Conservation (phyloP, 2,888 invertebrate genomes). For the Hyposoter didymator region DNA sequence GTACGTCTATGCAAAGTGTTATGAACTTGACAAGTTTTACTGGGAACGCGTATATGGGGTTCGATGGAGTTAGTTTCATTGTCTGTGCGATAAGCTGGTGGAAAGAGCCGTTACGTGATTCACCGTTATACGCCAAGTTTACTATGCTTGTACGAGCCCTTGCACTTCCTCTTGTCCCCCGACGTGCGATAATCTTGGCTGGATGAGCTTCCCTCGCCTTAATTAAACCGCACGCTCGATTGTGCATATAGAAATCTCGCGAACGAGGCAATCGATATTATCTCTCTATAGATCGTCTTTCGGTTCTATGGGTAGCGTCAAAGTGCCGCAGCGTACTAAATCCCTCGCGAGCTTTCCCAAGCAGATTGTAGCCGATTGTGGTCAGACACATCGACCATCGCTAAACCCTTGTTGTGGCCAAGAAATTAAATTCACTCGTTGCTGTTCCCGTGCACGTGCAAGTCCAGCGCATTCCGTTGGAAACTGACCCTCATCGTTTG, state of each 20-base stretch:
- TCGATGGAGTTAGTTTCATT: conserved; percentile 36
- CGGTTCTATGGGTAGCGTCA: conserved; percentile 33
- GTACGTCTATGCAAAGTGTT: conserved; percentile 2
- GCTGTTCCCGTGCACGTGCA: not conserved
- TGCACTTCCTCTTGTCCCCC: conserved; percentile 22
- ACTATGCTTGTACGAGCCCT: conserved; percentile 37
- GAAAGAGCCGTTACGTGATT: conserved; percentile 12
- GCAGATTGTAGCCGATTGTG: conserved; percentile 22
- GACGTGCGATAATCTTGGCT: conserved; percentile 54
- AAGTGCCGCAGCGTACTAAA: conserved; percentile 33
- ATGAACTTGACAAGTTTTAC: not conserved
- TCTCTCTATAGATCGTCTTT: not conserved
- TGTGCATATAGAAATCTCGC: conserved; percentile 55
- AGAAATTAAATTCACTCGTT: conserved; percentile 10
- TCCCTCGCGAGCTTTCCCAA: conserved; percentile 2
- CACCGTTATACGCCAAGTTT: conserved; percentile 7
- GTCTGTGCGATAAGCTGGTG: conserved; percentile 22
- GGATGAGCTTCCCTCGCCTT: conserved; percentile 54
- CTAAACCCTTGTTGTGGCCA: not conserved
- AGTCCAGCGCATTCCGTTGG: not conserved
- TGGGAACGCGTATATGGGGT: not conserved
- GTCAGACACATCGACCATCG: conserved; percentile 29
- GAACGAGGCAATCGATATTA: conserved; percentile 48
- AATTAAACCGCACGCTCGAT: conserved; percentile 60
- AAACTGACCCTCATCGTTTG: not conserved